Base-by-base conservation (phyloP, 2,113 vertebrate species). In the Climacteris rufus region DNA sequence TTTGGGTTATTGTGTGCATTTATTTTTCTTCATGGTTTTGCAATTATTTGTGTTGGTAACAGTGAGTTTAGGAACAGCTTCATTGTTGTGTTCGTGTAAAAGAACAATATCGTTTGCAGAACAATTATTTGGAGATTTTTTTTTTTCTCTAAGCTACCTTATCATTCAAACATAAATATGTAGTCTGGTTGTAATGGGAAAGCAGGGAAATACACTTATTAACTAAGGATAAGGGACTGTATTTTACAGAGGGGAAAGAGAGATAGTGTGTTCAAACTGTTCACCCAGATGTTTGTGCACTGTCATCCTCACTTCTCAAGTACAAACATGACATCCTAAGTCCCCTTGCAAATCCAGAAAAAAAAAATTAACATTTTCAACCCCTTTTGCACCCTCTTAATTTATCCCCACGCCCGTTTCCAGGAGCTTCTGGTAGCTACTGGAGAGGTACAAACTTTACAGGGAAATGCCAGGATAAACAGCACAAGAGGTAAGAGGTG, bases 31-130 rank as follows among this genome's bases (percentile, higher is more conserved):
- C 63, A 90, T 77, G 54, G 60, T 77, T 90, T 83, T 76, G 61
- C 86, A 93, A 93, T 85, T 80, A 95, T 94, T 94, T 96, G 19
- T 74, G 85, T 93, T 64, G 80, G 74, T 74, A 92, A 53, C 63
- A 87, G 83, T 35, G 59, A 89, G 22, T 72, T 93, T 77, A 60
- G 54, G 79, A 95, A 87, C 19, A 90, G 30, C 47, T 71, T 72
- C 18, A 12, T 89, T 39, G 30, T 63, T 90, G 72, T 79, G 57
- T 40, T 91, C 30, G 2, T 80, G 16, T 68, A 93, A 87, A 95
- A 87, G 78, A 95, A 83, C 47, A 69, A 72, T 61, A 76, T 20
- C 63, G n/a, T 74, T 93, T 83, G 83, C 87, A 83, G 37, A 89
- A 52, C 63, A 78, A 83, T 94, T 93, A 76, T 22, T 63, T 87